Evolutionary conservation across 2,113 vertebrate genomes (phyloP), one percentile per base, ranked within the genome.

Genomic region (Natator depressus): DNA sequence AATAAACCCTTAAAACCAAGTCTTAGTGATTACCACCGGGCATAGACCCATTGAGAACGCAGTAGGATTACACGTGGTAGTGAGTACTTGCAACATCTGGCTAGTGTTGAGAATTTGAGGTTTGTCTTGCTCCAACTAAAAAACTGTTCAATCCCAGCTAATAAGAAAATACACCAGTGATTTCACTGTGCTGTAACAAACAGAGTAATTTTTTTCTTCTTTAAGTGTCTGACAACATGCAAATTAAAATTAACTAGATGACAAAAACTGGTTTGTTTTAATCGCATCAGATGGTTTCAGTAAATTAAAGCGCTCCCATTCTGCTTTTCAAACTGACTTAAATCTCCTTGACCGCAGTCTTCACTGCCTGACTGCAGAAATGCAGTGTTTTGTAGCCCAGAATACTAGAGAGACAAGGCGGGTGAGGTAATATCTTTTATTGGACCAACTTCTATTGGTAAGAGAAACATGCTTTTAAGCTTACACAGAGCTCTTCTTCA

Each of bases 211-310:
- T 57, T 54, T 79, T 38, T 1, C 2, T 3, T 27, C 51, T 91
- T 62, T 59, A 80, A 3, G 19, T 75, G 80, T 88, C 65, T 85
- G 82, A 2, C 13, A 78, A 65, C 3, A 51, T 9, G 57, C 8
- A 87, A 54, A 89, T 75, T 55, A 62, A 35, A 89, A 85, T 69
- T 2, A 5, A 14, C 51, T 47, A 24, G 42, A 49, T 88, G 75
- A 78, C 22, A 78, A 91, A 91, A 85, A 0, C 0, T 0, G 2
- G 6, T 76, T 50, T 82, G 4, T 11, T 92, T 82, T 84, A 85
- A 94, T 29, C 59, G 3, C 29, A 49, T 9, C 78, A 2, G 2
- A 0, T 0, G 2, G 14, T 88, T 93, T 80, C 5, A 0, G 20
- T 62, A 93, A 57, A 5, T 22, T 89, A 82, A 82, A 76, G n/a